These are phyloP conservation scores for Varanus salvator DNA, from an alignment of 2,113 vertebrate genomes.

Conservation along the genomic window DNA sequence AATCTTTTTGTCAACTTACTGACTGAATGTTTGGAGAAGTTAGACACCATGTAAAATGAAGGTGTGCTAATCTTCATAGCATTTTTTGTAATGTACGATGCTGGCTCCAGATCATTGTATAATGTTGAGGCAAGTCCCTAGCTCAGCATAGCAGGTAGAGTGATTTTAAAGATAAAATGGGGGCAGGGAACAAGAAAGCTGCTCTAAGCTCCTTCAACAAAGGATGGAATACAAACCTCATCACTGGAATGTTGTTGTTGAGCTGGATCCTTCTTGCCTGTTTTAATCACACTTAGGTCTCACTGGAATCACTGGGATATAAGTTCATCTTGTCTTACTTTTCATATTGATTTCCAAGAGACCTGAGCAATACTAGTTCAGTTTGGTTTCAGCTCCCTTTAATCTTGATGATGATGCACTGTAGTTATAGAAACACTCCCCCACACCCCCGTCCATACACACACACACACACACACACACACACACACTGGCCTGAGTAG, in stretches of 20 bases:
- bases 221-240: not conserved
- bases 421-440: not conserved
- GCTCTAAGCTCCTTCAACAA: not conserved
- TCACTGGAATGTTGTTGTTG: not conserved
- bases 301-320: not conserved
- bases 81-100: not conserved
- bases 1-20: slow-evolving; percentile 24
- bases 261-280: not conserved
- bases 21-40: slow-evolving; percentile 20
- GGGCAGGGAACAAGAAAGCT: not conserved
- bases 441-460: no score
- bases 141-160: not conserved
- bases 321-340: not conserved
- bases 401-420: not conserved
- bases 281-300: not conserved
- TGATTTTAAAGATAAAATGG: not conserved
- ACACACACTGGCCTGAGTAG: not conserved
- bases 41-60: not conserved
- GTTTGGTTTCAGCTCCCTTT: not conserved
- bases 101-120: not conserved
- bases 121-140: not conserved
- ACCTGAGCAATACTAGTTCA: not conserved
- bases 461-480: no score
- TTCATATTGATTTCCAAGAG: not conserved
- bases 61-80: not conserved